Conservation (phyloP, 2,888 invertebrate species). For the Odontocerum albicorne region DNA sequence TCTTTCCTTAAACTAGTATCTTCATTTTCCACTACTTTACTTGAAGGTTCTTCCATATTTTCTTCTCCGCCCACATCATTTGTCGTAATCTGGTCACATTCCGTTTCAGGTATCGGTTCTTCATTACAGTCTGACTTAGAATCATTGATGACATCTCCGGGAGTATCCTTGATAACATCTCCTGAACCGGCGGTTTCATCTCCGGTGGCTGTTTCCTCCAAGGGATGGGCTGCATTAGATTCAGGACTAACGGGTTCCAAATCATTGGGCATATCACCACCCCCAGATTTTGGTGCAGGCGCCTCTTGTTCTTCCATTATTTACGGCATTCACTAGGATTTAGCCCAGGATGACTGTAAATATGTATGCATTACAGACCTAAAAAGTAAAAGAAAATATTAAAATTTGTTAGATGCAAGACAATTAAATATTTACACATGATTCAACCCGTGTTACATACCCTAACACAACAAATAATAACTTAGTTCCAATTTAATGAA, state of each 20-base stretch:
- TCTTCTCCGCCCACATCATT: slow-evolving; percentile 1
- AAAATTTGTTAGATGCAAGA: too few species aligned
- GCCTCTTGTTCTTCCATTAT: slow-evolving; percentile 30
- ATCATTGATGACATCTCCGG: slow-evolving; percentile 30
- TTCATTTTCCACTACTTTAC: background rate
- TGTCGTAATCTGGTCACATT: background rate
- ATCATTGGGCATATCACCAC: slow-evolving; percentile 21
- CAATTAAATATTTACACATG: too few species aligned
- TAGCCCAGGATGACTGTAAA: slow-evolving; percentile 1
- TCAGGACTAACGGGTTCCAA: slow-evolving; percentile 27
- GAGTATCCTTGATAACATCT: background rate
- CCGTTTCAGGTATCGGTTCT: background rate
- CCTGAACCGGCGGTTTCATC: background rate
- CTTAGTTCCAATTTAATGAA: too few species aligned
- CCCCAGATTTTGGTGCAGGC: slow-evolving; percentile 9
- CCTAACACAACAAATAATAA: too few species aligned
- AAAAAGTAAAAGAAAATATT: too few species aligned
- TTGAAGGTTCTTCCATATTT: background rate
- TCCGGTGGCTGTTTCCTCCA: slow-evolving; percentile 3
- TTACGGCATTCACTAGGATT: slow-evolving; percentile 20
- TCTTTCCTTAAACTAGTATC: background rate
- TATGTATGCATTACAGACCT: slow-evolving; percentile 26
- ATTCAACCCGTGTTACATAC: too few species aligned
- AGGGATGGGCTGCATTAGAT: slow-evolving; percentile 8
- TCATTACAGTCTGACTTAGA: slow-evolving; percentile 1